These are phyloP conservation scores for Syrmaticus mikado DNA, from an alignment of 2,113 vertebrate genomes.

Conservation along the genomic window DNA sequence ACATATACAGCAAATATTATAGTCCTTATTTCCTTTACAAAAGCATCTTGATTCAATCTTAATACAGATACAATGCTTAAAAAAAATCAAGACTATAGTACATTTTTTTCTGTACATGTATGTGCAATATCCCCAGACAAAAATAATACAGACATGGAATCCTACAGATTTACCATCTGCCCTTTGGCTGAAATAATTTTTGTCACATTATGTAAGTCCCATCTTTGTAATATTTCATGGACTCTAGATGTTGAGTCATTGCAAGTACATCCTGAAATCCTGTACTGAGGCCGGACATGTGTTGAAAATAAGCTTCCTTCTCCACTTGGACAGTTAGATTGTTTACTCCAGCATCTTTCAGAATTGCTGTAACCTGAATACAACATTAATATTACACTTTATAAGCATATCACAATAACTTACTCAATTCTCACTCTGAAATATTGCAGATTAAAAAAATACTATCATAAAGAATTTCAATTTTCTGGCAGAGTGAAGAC, in stretches of 20 bases:
- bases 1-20: constrained; percentile 65
- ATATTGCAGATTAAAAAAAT: background rate
- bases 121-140: constrained; percentile 61
- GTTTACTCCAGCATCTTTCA: constrained; percentile 96
- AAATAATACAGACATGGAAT: constrained; percentile 41
- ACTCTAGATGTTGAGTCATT: constrained; percentile 96
- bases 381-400: background rate
- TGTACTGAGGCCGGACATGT: constrained; percentile 97
- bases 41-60: constrained; percentile 67
- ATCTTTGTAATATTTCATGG: constrained; percentile 92
- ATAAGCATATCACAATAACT: background rate
- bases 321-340: constrained; percentile 97
- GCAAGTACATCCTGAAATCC: constrained; percentile 95
- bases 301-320: constrained; percentile 98
- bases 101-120: constrained; percentile 72
- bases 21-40: constrained; percentile 67
- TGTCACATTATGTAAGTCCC: constrained; percentile 95
- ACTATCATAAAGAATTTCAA: background rate
- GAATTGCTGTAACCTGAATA: constrained; percentile 88
- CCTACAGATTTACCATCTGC: background rate
- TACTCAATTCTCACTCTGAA: background rate
- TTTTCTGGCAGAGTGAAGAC: background rate
- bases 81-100: constrained; percentile 66
- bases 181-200: background rate
- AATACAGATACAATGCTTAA: constrained; percentile 49